Evolutionary conservation across 37 sponge, comb jelly and placozoan species (phyloP), one percentile per base, ranked within the genome.

Genomic region (Tethya wilhelma): DNA sequence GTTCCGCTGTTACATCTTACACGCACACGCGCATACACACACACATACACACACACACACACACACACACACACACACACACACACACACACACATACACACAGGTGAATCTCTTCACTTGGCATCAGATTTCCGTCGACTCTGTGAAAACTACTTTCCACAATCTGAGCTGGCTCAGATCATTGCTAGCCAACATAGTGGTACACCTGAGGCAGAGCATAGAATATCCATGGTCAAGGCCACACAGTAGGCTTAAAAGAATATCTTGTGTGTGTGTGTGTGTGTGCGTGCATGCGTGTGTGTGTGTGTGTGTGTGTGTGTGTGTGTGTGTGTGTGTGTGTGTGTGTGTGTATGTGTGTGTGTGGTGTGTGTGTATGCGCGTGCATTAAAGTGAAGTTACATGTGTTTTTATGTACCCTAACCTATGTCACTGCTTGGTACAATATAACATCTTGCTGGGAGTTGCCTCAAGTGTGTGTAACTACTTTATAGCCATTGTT

Each of bases 181-280:
- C 37, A 87, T 90, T 59, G 90, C 75, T 0, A 84, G 83, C 20
- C 92, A 94, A 38, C 95, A 93, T 53, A 56, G 69, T 26, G 71
- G 79, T 9, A 79, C 89, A 57, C 82, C 93, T 56, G 73, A 85
- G 43, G 72, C 82, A 22, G 72, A 90, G 68, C 69, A 87, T 29
- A 79, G 91, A 20, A 77, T 88, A 3, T 49, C 89, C 81, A 85
- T 87, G 68, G 89, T 93, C 82, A 87, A 93, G 73, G 88, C 81
- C 19, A 81, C 94, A 64, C 85, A 87, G 97, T 96, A 86, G 84
- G 93, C 49, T n/a, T n/a, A n/a, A n/a, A n/a, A n/a, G n/a, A n/a
- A n/a, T n/a, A n/a, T n/a, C n/a, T n/a, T n/a, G 23, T 62, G 63
- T 62, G 63, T 62, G 63, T 62, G 63, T 62, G 23, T 62, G 63